Percentiles rank a stretch among this genome's conserved stretches.
Conservation (phyloP, 2,797 vertebrate genomes). For the Molossus alvarezi region DNA sequence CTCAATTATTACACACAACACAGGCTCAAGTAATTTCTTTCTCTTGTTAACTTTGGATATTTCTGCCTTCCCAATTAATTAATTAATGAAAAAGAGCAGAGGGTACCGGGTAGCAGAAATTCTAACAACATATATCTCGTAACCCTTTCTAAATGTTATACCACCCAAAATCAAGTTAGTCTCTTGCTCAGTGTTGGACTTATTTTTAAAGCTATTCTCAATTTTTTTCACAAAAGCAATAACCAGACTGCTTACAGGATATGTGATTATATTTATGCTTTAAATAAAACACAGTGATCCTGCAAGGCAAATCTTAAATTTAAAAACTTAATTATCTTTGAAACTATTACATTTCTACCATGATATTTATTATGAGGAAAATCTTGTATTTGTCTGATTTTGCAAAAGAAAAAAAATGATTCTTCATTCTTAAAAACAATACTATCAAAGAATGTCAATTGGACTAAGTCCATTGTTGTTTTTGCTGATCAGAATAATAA, state of each 20-base stretch:
- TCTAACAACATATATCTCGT: background rate
- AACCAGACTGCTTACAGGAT: background rate
- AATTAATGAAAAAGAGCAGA: background rate
- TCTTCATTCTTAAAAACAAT: background rate
- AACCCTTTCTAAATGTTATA: background rate
- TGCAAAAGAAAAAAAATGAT: background rate
- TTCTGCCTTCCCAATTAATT: background rate
- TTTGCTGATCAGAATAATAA: constrained; percentile 65
- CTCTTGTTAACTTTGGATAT: background rate
- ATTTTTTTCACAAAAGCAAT: constrained; percentile 41
- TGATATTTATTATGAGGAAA: constrained; percentile 57
- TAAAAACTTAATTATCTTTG: constrained; percentile 43
- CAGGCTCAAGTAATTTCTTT: background rate
- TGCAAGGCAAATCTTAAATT: constrained; percentile 50
- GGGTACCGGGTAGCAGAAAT: background rate
- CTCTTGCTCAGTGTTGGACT: background rate
- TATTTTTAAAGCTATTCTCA: constrained; percentile 17
- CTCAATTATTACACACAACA: background rate
- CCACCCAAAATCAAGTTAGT: background rate
- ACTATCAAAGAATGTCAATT: background rate
- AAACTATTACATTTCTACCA: background rate
- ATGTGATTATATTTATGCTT: background rate
- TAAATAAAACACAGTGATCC: constrained; percentile 10
- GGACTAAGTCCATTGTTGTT: background rate
- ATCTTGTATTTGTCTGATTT: constrained; percentile 22